Percentiles rank a stretch among this genome's conserved stretches.
Conservation (phyloP, 1,140 invertebrate genomes). For the Apis mellifera region Amel_HAv3.1 CM009933.2:11448501-11449000, state of each 20-base stretch:
- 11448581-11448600: not conserved
- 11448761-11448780: not conserved
- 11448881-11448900: conserved; percentile 33
- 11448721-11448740: not conserved
- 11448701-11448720: too few species aligned
- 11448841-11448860: conserved; percentile 46
- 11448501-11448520: too few species aligned
- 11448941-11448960: conserved; percentile 41
- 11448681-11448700: too few species aligned
- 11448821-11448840: conserved; percentile 35
- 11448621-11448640: too few species aligned
- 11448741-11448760: not conserved
- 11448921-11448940: conserved; percentile 20
- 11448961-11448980: not conserved
- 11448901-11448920: conserved; percentile 35
- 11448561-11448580: not conserved
- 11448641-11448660: not conserved
- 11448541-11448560: not conserved
- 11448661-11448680: not conserved
- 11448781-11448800: conserved; percentile 17
- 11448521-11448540: too few species aligned
- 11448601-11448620: not conserved
- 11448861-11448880: conserved; percentile 5
- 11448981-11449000: not conserved
- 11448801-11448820: conserved; percentile 10